Evolutionary conservation across 2,113 vertebrate genomes (phyloP), one percentile per base, ranked within the genome.

Genomic region (Perca schrenkii): DNA sequence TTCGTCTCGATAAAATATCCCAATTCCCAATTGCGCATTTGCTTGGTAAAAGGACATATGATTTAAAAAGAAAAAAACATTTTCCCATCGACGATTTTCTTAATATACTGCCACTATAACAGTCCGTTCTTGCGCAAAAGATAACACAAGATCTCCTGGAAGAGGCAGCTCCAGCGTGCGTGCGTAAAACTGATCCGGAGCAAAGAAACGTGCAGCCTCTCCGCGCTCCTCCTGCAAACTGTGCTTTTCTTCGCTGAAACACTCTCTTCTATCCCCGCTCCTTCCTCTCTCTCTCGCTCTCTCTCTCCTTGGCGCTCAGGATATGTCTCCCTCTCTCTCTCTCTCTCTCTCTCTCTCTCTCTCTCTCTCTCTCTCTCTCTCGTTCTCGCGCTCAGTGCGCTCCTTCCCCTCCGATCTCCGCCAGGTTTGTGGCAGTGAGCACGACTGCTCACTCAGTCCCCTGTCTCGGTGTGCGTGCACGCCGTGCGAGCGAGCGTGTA

Each of bases 401-500:
- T 91, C 91, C 86, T 87, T 86, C 69, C 88, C 21, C 90, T 90
- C 83, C 72, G 81, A 79, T 84, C 88, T 93, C 89, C 77, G 70
- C 84, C 79, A 83, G 88, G 80, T 85, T 76, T 83, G 89, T 93
- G 92, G 74, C 83, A 80, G 88, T 25, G 74, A 63, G 79, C 70
- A 36, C 61, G 75, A 71, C 86, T 6, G 89, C 85, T 89, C 88
- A 50, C 88, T 86, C 91, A 53, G 50, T 90, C 87, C 91, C 90
- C 88, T 53, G 85, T 52, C 83, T 57, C 43, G 0, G 54, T 6
- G 86, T 72, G 88, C 87, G 84, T 82, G 91, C 80, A 79, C 74
- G 72, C 40, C 6, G 46, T n/a, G 83, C 74, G 89, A 78, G 89
- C 1, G 84, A 92, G 94, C 91, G 95, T 94, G 95, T 92, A 95